Evolutionary conservation across 2,797 vertebrate species (phyloP), one percentile per base, ranked within the genome.

Genomic region (Myiotriccus ornatus): DNA sequence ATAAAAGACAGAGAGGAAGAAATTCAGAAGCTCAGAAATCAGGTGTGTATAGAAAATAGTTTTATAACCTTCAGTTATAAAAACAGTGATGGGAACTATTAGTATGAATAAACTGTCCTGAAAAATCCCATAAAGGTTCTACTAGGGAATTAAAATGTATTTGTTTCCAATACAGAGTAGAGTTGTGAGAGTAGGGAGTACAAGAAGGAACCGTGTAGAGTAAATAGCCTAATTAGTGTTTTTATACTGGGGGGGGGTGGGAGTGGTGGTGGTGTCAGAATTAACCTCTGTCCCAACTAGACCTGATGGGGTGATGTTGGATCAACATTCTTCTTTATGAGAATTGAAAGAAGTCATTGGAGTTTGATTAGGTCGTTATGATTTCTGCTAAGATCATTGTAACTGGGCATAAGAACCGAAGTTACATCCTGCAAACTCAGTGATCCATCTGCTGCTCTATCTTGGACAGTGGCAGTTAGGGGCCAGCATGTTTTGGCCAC

Each of bases 11-110:
- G 99, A 95, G 99, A 99, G 90, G 99, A 99, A 74, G 99, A 99
- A 97, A 99, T 99, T 93, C 99, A 99, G 90, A 99, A 99, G 97
- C 99, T 99, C 95, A 98, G 99, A 97, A 99, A 99, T 97, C 99
- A 99, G 99, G 99, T 91, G 7, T 74, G 30, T 68, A 63, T 47
- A 71, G 69, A 84, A 93, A 88, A 46, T 43, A 47, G 24, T 65
- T 81, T 87, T 25, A 24, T 86, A 22, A 37, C 30, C 8, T 63
- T 92, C 15, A 44, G 0, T 67, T 71, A 30, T n/a, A 18, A 68
- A 89, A 83, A 43, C 9, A 27, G 21, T 50, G 10, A 21, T 87
- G 16, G 74, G 18, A 79, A 12, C 23, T 62, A 25, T 28, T 81
- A 10, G 25, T 84, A 68, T 78, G 39, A 39, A 34, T 56, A 18